These are phyloP conservation scores for Lithosia quadra DNA, from an alignment of 2,888 invertebrate species.

Conservation along the genomic window DNA sequence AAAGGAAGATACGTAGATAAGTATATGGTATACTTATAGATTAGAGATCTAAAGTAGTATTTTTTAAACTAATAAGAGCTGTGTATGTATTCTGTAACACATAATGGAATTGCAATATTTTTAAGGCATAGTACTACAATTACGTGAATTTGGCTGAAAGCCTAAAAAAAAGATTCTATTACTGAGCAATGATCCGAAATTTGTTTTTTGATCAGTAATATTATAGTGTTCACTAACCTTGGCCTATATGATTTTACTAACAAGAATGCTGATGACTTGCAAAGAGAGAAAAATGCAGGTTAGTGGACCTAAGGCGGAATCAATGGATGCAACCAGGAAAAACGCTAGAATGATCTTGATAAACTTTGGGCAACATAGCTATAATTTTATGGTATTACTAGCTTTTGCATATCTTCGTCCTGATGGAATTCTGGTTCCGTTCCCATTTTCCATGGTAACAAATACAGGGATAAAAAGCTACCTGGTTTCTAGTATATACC, in stretches of 20 bases:
- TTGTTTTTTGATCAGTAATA: neutral
- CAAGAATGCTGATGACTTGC: neutral
- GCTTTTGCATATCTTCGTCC: too few relatives aligned
- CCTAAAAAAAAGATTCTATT: neutral
- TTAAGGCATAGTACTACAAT: constrained; percentile 4
- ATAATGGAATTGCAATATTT: neutral
- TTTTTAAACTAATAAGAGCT: neutral
- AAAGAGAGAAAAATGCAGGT: neutral
- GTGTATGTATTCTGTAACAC: neutral
- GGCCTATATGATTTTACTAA: neutral
- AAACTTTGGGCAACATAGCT: neutral
- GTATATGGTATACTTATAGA: neutral
- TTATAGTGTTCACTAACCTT: neutral
- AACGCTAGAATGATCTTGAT: neutral
- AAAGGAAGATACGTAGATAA: neutral
- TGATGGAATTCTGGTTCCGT: too few relatives aligned
- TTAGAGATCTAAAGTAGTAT: neutral
- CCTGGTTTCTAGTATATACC: too few relatives aligned
- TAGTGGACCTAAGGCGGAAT: fast-evolving
- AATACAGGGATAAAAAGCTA: too few relatives aligned
- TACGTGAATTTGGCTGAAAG: neutral
- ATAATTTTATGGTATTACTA: too few relatives aligned
- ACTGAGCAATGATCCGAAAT: neutral
- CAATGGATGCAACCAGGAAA: neutral
- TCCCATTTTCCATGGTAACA: too few relatives aligned